Percentiles rank a stretch among this genome's conserved stretches.
phyloP scores from a whole-genome alignment of 2,113 vertebrate genomes.

The Pterocles orientalis region DNA sequence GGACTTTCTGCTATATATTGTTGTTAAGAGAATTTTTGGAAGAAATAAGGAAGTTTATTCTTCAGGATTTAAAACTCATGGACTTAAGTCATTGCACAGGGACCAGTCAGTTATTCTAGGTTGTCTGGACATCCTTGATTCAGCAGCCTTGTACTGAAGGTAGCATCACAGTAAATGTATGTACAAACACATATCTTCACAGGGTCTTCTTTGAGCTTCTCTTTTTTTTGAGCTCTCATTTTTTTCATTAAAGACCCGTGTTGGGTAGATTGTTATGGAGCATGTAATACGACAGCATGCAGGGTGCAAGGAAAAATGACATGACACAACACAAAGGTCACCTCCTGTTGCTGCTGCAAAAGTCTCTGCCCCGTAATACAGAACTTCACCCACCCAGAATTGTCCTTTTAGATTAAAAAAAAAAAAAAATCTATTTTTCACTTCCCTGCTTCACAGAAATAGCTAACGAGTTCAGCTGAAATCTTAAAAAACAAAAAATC shows the following conservation, averaged over 20 bases:
- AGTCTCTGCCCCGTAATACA: background rate
- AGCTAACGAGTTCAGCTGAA: background rate
- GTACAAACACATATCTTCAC: background rate
- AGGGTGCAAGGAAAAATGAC: background rate
- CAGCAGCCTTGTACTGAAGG: background rate
- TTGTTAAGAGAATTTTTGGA: background rate
- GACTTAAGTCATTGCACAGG: background rate
- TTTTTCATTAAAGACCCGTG: background rate
- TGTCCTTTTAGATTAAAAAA: background rate
- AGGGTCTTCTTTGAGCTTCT: background rate
- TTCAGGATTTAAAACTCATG: background rate
- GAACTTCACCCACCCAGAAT: background rate
- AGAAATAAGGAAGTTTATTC: background rate
- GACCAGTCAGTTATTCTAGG: background rate
- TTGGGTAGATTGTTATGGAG: background rate
- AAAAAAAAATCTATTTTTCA: background rate
- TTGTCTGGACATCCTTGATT: background rate
- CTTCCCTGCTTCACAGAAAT: background rate
- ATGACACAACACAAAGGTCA: background rate
- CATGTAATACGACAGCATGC: background rate
- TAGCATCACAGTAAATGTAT: background rate
- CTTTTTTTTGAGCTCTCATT: no score
- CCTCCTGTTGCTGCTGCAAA: background rate
- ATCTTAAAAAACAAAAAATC: background rate
- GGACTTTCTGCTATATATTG: background rate